Percentiles rank a stretch among this genome's conserved stretches.
Conservation (phyloP, 1,140 invertebrate genomes). For the Sitobion miscanthi region DNA sequence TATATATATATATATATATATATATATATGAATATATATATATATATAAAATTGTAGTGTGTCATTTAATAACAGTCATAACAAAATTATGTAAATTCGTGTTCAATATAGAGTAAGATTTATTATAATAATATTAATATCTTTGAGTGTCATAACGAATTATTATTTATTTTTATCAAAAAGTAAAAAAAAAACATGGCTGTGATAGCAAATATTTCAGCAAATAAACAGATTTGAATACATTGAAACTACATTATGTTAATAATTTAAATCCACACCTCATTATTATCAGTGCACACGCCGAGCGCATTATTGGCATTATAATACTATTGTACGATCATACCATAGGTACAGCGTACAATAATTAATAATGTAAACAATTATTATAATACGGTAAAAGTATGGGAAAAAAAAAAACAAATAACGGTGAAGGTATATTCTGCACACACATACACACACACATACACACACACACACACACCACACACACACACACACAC, state of each 20-base stretch:
- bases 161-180: slow-evolving; percentile 43
- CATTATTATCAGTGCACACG: neutral
- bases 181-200: slow-evolving; percentile 39
- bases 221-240: slow-evolving; percentile 54
- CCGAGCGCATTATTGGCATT: neutral
- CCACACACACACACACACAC: neutral
- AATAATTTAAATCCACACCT: slow-evolving; percentile 26
- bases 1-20: too few species aligned
- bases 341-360: neutral
- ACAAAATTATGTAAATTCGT: slow-evolving; percentile 53
- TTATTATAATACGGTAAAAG: neutral
- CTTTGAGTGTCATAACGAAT: slow-evolving; percentile 54
- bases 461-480: slow-evolving; percentile 7
- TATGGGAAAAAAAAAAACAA: neutral
- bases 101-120: slow-evolving; percentile 52
- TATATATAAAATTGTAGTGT: neutral
- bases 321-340: neutral
- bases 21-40: too few species aligned
- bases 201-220: slow-evolving; percentile 56
- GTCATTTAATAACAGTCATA: slow-evolving; percentile 32
- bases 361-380: neutral
- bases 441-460: neutral
- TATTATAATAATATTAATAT: slow-evolving; percentile 46
- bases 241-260: neutral
- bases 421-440: slow-evolving; percentile 23